These are phyloP conservation scores for Denticeps clupeoides DNA, from an alignment of 2,797 vertebrate species.

Conservation along the genomic window DNA sequence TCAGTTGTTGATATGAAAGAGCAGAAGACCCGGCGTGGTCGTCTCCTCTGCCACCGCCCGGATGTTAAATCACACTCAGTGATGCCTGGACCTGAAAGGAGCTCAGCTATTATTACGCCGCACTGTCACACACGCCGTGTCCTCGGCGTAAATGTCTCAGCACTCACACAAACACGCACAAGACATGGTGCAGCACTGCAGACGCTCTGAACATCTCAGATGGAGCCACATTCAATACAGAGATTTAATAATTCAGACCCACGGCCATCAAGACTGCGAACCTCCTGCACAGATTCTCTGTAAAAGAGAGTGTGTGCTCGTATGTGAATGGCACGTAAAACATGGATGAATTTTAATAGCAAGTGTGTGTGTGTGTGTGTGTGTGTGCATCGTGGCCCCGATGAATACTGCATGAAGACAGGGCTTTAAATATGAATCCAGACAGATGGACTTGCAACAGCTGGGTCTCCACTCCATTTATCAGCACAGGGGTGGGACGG, in stretches of 20 bases:
- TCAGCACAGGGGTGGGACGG: slow-evolving; percentile 9
- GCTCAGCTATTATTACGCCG: not conserved
- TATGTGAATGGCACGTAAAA: too few species aligned
- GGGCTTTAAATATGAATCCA: slow-evolving; percentile 24
- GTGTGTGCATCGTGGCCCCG: slow-evolving; percentile 6
- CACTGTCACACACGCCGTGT: not conserved
- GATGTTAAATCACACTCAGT: not conserved
- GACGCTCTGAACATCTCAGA: not conserved
- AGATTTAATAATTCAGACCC: slow-evolving; percentile 25
- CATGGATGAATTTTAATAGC: too few species aligned
- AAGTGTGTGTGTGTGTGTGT: not conserved
- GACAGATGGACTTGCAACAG: slow-evolving; percentile 22
- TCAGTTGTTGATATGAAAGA: too few species aligned
- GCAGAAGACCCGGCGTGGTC: not conserved
- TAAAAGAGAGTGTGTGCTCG: not conserved
- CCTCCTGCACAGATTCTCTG: not conserved
- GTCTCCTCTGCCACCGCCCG: not conserved
- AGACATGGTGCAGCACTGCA: too few species aligned
- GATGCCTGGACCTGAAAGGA: not conserved
- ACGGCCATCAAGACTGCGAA: not conserved
- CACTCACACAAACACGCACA: not conserved
- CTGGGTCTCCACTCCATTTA: slow-evolving; percentile 21
- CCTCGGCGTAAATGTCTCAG: not conserved
- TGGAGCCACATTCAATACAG: slow-evolving; percentile 9
- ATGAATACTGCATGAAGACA: slow-evolving; percentile 20